A percentile compares a stretch with the other conserved stretches of the same genome.
Evolutionary conservation across 2,113 vertebrate genomes (phyloP).

Genomic region (Oryzias celebensis): DNA sequence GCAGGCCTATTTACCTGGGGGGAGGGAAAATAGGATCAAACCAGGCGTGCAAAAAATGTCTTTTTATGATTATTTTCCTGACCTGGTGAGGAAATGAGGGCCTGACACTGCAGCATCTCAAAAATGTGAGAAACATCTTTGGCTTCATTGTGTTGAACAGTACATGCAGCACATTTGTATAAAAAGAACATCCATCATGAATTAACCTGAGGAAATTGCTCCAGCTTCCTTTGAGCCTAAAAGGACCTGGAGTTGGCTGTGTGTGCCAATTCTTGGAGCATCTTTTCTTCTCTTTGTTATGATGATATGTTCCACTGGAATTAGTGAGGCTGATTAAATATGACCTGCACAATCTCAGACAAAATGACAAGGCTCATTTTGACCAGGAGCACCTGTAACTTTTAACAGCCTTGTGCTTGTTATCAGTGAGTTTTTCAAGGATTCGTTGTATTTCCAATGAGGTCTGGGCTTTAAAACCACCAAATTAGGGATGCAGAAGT

Average conservation of each 20-base stretch:
- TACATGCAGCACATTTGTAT: not conserved
- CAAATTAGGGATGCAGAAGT: too few relatives aligned
- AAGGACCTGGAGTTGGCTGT: constrained; percentile 3
- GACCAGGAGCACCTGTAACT: not conserved
- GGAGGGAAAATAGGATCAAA: constrained; percentile 5
- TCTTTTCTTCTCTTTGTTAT: constrained; percentile 7
- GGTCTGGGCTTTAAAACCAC: too few relatives aligned
- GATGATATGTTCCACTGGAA: constrained; percentile 18
- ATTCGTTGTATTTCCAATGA: not conserved
- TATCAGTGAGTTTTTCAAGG: not conserved
- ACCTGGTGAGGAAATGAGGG: constrained; percentile 39
- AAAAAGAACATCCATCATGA: not conserved
- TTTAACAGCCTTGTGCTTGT: too few relatives aligned
- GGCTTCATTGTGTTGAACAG: constrained; percentile 26
- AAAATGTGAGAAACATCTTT: constrained; percentile 19
- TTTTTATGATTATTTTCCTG: constrained; percentile 38
- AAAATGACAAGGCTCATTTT: constrained; percentile 49
- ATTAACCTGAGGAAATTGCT: constrained; percentile 8
- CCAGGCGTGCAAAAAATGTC: constrained; percentile 28
- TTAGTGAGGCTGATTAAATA: constrained; percentile 42
- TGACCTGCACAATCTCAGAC: constrained; percentile 35
- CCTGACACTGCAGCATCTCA: constrained; percentile 12
- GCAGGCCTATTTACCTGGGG: constrained; percentile 53
- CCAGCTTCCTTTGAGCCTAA: constrained; percentile 8
- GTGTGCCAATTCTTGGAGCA: constrained; percentile 8